Evolutionary conservation across 35 echinoderm and acorn worm genomes (phyloP), one percentile per base, ranked within the genome.

Genomic region (Ptychodera flava): DNA sequence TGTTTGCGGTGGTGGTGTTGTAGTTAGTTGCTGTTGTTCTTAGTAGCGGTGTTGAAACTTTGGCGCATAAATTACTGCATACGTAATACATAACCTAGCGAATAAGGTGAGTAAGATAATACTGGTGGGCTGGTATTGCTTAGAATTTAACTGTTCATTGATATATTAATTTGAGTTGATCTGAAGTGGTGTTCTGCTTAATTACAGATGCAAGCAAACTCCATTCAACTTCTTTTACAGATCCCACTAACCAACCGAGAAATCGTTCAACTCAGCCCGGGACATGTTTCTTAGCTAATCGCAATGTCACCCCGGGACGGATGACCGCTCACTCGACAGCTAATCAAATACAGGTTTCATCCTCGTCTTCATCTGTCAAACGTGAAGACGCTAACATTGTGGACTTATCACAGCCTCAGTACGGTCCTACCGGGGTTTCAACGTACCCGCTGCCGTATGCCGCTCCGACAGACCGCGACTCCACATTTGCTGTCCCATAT

Each of bases 241-340:
- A 91, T 83, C 30, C 86, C 38, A 85, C 86, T 37, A 87, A 33
- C n/a, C 86, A 87, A 34, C 85, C 36, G 1, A 87, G 93, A 81
- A 87, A 90, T 22, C 85, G 94, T 31, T 89, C 91, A 1, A 99
- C 90, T 53, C 96, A 94, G 29, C 93, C 96, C 16, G 93, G 96
- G 15, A 92, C 96, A 33, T 99, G 96, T 33, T 99, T 99, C 83
- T 82, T 92, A 16, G 96, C 96, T 28, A 99, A 94, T 82, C 84
- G 96, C 14, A 89, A 83, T 83, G 82, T 79, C 79, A 15, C 52
- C 77, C 35, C 64, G 82, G 16, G 89, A 87, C 14, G 16, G 31
- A 36, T 0, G 82, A 88, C 76, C 81, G 77, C 29, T 85, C 91
- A 1, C 31, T 52, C 77, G 10, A 78, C 1, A 64, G 22, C 45